Base-by-base conservation (phyloP, 2,888 invertebrate species). In the Dynastes maya region DNA sequence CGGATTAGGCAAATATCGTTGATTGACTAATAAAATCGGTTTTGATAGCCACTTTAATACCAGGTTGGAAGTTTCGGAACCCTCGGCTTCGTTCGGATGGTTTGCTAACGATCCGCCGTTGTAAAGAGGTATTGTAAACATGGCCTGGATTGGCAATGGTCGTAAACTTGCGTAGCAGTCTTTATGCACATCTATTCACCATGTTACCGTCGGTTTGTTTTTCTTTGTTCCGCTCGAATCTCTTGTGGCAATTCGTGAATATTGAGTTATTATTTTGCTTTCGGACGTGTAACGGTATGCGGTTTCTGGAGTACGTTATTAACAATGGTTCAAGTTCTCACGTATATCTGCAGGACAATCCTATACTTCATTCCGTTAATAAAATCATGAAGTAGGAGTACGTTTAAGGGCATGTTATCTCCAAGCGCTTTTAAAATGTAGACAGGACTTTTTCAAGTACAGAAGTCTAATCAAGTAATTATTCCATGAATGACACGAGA, bases 11-110 rank as follows among this genome's bases (percentile, higher is more conserved):
- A 72, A 72, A 61, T 71, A 55, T 58, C 58, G 58, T 61, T 45
- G 72, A 72, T 72, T 72, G 72, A 61, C 80, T 76, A 78, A 79
- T 80, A 79, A 80, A 82, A 82, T 81, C 80, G 80, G 82, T 82
- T 84, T 83, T 83, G 83, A 85, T 84, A 83, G 84, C 84, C 84
- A 83, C 84, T 84, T 85, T 85, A 84, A 83, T 83, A 80, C 40
- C 51, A 1, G 68, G 27, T 49, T 61, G 27, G 22, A 6, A 32
- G 58, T 72, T 72, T 72, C 29, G 72, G 45, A 61, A 40, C 61
- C 81, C 81, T 78, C 80, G 81, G 82, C 81, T 82, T 81, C 83
- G 81, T 78, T 79, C 78, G 72, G 78, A 80, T 79, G 80, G 79
- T 78, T 55, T 78, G 76, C 81, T 83, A 83, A 83, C 83, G 83